Base-by-base conservation (phyloP, 2,888 invertebrate species). In the Gisinianus flammeolus region DNA sequence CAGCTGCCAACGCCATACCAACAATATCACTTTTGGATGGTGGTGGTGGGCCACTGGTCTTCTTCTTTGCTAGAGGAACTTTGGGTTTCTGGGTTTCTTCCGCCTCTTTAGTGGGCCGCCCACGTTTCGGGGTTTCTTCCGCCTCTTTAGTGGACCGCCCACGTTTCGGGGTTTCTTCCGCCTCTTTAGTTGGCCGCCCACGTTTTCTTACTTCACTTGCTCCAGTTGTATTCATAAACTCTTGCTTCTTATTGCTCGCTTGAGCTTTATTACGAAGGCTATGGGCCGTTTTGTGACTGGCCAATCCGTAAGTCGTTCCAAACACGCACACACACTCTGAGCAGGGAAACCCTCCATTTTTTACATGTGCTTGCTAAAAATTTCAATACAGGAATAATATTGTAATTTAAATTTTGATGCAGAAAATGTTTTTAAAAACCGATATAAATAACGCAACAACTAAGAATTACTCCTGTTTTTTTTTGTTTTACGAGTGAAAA, bases 1-100 rank as follows among this genome's bases (percentile, higher is more conserved):
- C 77, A 22, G 77, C 77, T 26, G 77, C 58, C 8, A 77, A 72
- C 4, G 77, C 77, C 54, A 77, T 24, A 6, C 77, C 77, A 16
- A 77, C 31, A 54, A 77, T 77, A 44, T 77, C 77, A 22, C 52
- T n/a, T 33, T 33, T 62, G 0, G n/a, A 24, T 24, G 30, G 30
- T 10, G 35, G 24, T 19, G 77, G 77, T 31, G 77, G 77, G 10
- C 58, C 24, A 35, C 70, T 30, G 0, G 77, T 77, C 33, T 77
- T 77, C 52, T 77, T 77, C 19, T 70, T 30, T 2, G 77, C 77
- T 16, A 77, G 70, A 6, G 76, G n/a, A 24, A 35, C 35, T 58
- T 72, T 64, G 16, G 30, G n/a, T 66, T 24, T 1, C 28, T 5
- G 30, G 16, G 31, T 56, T 44, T 6, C 8, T 44, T 6, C 16